Percentiles rank a stretch among this genome's conserved stretches.
Conservation (phyloP, 1,140 invertebrate species). For the Argopecten irradians region DNA sequence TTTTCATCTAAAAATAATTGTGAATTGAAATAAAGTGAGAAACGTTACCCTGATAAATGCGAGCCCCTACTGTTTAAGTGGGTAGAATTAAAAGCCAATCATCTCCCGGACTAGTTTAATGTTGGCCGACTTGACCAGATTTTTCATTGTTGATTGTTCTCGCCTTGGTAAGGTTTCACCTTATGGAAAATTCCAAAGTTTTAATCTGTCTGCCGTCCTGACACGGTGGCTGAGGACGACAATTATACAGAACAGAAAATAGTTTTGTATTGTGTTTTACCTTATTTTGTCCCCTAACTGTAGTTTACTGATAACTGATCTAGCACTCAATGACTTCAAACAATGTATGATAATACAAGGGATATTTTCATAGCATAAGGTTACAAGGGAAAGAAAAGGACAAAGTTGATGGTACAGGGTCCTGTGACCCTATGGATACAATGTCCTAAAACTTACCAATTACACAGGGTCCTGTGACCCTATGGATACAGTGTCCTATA, state of each 20-base stretch:
- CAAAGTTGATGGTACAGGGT: too few species aligned
- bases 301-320: background rate
- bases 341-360: background rate
- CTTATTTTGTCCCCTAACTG: background rate
- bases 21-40: constrained; percentile 2
- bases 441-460: too few species aligned
- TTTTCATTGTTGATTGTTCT: background rate
- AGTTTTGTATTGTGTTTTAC: background rate
- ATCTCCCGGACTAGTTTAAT: background rate
- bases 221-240: background rate
- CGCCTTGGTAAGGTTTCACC: background rate
- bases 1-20: constrained; percentile 23
- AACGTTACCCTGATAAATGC: background rate
- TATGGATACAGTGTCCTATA: too few species aligned
- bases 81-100: background rate
- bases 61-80: background rate
- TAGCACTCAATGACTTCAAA: background rate
- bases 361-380: too few species aligned
- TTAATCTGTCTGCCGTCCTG: background rate
- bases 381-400: too few species aligned
- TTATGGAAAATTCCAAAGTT: background rate
- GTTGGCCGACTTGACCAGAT: background rate
- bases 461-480: too few species aligned
- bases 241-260: background rate
- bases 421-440: too few species aligned